Conservation (phyloP, 2,797 vertebrate genomes). For the Vipera ursinii region DNA sequence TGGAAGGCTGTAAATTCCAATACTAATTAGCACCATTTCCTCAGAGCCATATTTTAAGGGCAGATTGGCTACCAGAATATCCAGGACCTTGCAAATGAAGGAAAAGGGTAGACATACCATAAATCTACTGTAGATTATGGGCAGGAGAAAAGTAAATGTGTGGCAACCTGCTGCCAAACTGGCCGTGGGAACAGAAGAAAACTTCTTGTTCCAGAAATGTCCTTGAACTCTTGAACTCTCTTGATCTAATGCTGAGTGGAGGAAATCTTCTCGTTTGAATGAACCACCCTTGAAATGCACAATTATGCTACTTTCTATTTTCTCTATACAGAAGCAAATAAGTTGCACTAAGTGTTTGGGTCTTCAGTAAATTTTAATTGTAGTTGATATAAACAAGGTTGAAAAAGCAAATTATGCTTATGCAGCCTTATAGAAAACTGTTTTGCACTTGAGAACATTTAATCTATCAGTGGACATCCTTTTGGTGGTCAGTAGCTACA, state of each 20-base stretch:
- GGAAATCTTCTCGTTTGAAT: not conserved
- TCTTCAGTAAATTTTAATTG: not conserved
- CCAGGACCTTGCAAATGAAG: slow-evolving; percentile 84
- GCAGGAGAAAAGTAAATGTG: slow-evolving; percentile 44
- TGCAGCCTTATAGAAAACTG: not conserved
- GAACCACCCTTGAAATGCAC: not conserved
- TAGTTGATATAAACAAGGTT: not conserved
- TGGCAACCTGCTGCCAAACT: slow-evolving; percentile 24
- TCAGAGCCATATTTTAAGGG: slow-evolving; percentile 99
- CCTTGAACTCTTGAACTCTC: not conserved
- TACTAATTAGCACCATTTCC: slow-evolving; percentile 99
- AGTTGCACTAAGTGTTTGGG: not conserved
- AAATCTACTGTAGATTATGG: slow-evolving; percentile 64
- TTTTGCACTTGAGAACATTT: not conserved
- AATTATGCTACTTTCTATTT: not conserved
- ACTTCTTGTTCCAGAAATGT: slow-evolving; percentile 44
- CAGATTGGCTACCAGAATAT: slow-evolving; percentile 98
- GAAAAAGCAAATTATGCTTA: not conserved
- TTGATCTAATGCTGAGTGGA: not conserved
- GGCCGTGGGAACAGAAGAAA: slow-evolving; percentile 32
- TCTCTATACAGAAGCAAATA: not conserved
- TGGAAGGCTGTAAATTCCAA: slow-evolving; percentile 99
- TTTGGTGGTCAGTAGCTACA: not conserved
- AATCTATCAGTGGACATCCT: not conserved
- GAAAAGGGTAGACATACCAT: slow-evolving; percentile 72